Evolutionary conservation across 2,888 invertebrate genomes (phyloP).

Genomic region (Thera obeliscata): DNA sequence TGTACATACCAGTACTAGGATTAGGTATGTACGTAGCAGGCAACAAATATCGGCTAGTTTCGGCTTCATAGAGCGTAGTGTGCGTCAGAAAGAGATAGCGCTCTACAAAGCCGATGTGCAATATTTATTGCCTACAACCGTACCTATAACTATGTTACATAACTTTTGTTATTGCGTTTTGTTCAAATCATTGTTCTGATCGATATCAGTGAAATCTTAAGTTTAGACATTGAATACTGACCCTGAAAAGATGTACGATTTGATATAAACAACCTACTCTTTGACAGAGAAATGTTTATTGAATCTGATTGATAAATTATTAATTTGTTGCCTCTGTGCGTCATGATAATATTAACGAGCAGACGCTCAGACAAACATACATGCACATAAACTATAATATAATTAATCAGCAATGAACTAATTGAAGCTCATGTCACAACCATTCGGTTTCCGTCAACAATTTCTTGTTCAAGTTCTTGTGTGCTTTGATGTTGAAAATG

Average conservation of each 20-base stretch:
- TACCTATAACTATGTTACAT: too few relatives aligned
- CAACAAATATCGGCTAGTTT: too few relatives aligned
- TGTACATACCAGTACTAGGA: too few relatives aligned
- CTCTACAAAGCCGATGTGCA: too few relatives aligned
- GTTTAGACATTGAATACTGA: not conserved
- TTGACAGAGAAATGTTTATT: slow-evolving; percentile 23
- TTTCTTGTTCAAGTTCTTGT: slow-evolving; percentile 27
- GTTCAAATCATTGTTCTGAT: not conserved
- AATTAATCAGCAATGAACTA: slow-evolving; percentile 28
- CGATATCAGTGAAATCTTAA: not conserved
- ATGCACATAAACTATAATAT: slow-evolving; percentile 26
- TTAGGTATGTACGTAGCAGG: too few relatives aligned
- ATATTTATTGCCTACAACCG: too few relatives aligned
- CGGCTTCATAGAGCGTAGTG: too few relatives aligned
- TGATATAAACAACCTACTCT: slow-evolving; percentile 1
- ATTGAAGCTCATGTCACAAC: slow-evolving; percentile 20
- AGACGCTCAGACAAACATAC: slow-evolving; percentile 24
- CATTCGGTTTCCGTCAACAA: slow-evolving; percentile 29
- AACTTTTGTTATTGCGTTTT: too few relatives aligned
- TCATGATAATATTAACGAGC: slow-evolving; percentile 26
- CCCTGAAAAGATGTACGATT: not conserved
- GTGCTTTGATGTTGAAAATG: slow-evolving; percentile 1
- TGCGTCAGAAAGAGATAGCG: too few relatives aligned
- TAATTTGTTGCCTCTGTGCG: slow-evolving; percentile 27
- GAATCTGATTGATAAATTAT: slow-evolving; percentile 33